These are phyloP conservation scores for Ischnus inquisitorius DNA, from an alignment of 2,888 invertebrate species.

Conservation along the genomic window DNA sequence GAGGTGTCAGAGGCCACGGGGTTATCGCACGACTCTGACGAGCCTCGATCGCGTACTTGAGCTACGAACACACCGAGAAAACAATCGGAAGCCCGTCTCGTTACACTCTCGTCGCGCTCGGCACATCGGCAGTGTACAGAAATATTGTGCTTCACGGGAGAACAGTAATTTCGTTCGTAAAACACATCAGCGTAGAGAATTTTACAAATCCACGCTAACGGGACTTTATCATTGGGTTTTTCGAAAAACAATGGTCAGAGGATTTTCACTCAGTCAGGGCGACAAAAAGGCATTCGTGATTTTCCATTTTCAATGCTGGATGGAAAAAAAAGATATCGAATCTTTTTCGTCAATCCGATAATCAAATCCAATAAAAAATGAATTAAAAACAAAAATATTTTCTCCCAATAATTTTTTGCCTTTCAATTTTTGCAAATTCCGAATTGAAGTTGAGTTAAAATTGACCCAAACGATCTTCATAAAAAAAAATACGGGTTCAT, in stretches of 20 bases:
- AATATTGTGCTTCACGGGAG: background rate
- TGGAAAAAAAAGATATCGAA: background rate
- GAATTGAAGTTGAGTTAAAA: background rate
- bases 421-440: background rate
- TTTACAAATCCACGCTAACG: background rate
- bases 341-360: background rate
- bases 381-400: background rate
- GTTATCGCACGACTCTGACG: slow-evolving; percentile 52
- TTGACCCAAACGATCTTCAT: too few species aligned
- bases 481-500: too few species aligned
- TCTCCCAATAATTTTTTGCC: too few species aligned
- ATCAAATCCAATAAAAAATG: background rate
- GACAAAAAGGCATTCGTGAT: too few species aligned
- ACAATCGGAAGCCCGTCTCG: slow-evolving; percentile 3
- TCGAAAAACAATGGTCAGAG: background rate
- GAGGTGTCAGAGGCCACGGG: slow-evolving; percentile 60
- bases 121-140: background rate
- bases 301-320: too few species aligned
- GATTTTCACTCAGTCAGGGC: too few species aligned
- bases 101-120: background rate
- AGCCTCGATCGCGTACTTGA: slow-evolving; percentile 18
- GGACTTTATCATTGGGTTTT: background rate
- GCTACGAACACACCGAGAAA: slow-evolving; percentile 24
- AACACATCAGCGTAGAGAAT: background rate
- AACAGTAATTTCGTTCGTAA: background rate